phyloP scores from a whole-genome alignment of 2,113 vertebrate genomes.

The Hemiscyllium ocellatum region DNA sequence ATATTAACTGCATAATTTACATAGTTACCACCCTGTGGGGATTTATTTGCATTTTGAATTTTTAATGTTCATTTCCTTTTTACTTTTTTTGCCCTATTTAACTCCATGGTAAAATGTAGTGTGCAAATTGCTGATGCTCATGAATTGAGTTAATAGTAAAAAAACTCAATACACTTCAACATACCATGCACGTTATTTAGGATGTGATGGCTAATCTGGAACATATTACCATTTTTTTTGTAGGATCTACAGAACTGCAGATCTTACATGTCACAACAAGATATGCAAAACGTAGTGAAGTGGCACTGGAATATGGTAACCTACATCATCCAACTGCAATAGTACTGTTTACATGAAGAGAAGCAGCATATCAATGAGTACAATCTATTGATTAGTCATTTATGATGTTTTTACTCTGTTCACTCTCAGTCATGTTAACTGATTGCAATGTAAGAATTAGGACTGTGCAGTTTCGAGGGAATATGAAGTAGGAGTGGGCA shows the following conservation, averaged over 20 bases:
- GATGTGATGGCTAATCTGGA: not conserved
- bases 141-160: not conserved
- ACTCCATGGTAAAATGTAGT: not conserved
- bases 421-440: not conserved
- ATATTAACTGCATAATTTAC: not conserved
- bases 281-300: not conserved
- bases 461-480: too few species aligned
- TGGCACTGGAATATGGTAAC: not conserved
- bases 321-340: not conserved
- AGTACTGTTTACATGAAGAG: not conserved
- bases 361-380: not conserved
- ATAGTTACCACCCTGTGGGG: not conserved
- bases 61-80: not conserved
- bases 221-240: not conserved
- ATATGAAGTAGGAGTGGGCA: too few species aligned
- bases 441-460: too few species aligned
- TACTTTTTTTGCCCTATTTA: not conserved
- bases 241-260: not conserved
- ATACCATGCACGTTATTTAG: not conserved
- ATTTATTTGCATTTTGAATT: constrained; percentile 20
- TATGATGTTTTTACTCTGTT: not conserved
- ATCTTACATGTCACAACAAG: not conserved
- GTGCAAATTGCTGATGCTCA: not conserved
- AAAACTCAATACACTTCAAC: not conserved
- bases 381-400: not conserved